Evolutionary conservation across 2,888 invertebrate genomes (phyloP).

Genomic region (Taenaris catops): DNA sequence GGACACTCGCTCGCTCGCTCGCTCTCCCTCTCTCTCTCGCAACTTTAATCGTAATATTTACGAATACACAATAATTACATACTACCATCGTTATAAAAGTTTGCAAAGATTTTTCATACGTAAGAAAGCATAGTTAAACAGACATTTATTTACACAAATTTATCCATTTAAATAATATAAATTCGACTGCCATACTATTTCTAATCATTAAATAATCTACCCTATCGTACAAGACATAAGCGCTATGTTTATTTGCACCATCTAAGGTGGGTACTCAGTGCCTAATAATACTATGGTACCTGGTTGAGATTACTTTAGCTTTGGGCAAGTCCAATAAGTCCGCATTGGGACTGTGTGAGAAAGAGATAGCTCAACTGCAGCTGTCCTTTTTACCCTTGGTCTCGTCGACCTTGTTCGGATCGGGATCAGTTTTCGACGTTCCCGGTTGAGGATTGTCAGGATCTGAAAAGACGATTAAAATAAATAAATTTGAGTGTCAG

Average conservation of each 20-base stretch:
- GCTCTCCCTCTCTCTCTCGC: too few species aligned
- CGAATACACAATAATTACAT: too few species aligned
- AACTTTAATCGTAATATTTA: too few species aligned
- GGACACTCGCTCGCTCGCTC: too few species aligned
- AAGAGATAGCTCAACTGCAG: slow-evolving; percentile 62
- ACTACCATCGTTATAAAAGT: too few species aligned
- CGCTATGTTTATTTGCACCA: slow-evolving; percentile 26
- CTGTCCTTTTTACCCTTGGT: slow-evolving; percentile 42
- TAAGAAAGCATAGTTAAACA: neutral
- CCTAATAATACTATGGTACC: slow-evolving; percentile 58
- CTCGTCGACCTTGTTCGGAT: slow-evolving; percentile 39
- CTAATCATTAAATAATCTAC: slow-evolving; percentile 11
- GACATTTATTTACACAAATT: neutral
- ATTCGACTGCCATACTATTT: slow-evolving; percentile 20
- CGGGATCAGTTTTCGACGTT: slow-evolving; percentile 46
- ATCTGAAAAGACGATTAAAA: slow-evolving; percentile 56
- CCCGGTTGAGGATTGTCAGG: slow-evolving; percentile 47
- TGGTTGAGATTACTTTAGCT: slow-evolving; percentile 71
- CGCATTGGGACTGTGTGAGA: slow-evolving; percentile 35
- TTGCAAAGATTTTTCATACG: too few species aligned
- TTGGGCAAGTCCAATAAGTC: slow-evolving; percentile 63
- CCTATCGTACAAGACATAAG: slow-evolving; percentile 19
- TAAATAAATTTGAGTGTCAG: too few species aligned
- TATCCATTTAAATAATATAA: slow-evolving; percentile 14
- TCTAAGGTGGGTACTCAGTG: slow-evolving; percentile 49